phyloP scores from a whole-genome alignment of 2,797 vertebrate species.

The Crocodylus rhombifer region DNA sequence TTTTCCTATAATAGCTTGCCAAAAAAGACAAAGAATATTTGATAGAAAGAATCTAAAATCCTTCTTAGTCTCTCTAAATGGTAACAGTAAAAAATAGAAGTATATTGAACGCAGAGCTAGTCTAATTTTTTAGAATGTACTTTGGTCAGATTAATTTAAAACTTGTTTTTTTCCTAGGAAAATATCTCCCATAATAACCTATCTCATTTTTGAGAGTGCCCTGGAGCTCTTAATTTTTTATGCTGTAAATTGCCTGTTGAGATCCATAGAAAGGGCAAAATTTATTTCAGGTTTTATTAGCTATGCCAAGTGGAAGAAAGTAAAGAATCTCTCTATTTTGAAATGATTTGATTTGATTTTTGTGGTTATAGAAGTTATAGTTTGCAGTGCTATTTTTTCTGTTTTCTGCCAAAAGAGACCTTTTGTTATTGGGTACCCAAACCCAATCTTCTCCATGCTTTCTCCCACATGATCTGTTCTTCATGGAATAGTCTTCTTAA shows the following conservation, averaged over 20 bases:
- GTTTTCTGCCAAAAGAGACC: neutral
- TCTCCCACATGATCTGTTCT: neutral
- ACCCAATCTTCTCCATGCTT: rapidly evolving
- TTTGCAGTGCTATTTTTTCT: neutral
- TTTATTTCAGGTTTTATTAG: neutral
- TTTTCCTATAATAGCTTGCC: neutral
- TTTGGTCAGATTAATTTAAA: neutral
- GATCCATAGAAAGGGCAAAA: neutral
- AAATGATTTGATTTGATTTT: neutral
- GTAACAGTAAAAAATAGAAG: neutral
- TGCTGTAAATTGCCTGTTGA: neutral
- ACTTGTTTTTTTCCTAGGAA: neutral
- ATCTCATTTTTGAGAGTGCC: neutral
- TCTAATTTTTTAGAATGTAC: neutral
- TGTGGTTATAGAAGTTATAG: neutral
- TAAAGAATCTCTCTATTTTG: neutral
- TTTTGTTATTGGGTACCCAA: neutral
- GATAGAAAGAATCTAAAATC: neutral
- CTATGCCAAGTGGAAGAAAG: neutral
- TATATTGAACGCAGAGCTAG: too few relatives aligned
- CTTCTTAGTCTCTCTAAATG: neutral
- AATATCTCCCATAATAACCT: neutral
- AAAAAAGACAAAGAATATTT: neutral
- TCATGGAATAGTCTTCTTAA: neutral
- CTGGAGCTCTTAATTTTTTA: neutral